Evolutionary conservation across 2,113 vertebrate genomes (phyloP).

Genomic region (Pitta sordida): DNA sequence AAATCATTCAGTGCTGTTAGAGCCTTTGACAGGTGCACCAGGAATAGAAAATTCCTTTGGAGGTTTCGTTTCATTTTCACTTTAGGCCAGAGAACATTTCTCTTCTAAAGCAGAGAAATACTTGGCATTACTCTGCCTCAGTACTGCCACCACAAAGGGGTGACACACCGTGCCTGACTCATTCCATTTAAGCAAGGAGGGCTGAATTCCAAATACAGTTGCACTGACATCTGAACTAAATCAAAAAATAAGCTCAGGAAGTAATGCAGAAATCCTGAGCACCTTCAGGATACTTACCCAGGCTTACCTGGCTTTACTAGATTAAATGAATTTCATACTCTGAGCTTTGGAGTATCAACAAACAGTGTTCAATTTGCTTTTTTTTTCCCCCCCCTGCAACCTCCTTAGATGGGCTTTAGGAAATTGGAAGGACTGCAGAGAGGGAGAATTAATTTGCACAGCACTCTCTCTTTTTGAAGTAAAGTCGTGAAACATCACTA

Average conservation of each 20-base stretch:
- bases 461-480: not conserved
- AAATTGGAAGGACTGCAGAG: not conserved
- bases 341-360: not conserved
- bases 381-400: not conserved
- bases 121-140: not conserved
- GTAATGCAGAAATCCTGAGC: not conserved
- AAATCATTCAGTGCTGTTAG: not conserved
- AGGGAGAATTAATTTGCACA: not conserved
- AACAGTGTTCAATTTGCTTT: not conserved
- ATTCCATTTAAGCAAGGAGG: not conserved
- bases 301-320: not conserved
- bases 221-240: not conserved
- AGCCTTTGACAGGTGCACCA: not conserved
- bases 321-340: not conserved
- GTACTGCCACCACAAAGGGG: not conserved
- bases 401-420: not conserved
- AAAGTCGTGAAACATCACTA: not conserved
- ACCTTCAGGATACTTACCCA: not conserved
- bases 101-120: conserved; percentile 22
- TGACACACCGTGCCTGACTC: not conserved
- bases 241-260: not conserved
- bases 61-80: conserved; percentile 45
- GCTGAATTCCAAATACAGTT: not conserved
- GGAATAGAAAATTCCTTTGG: conserved; percentile 9
- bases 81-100: conserved; percentile 31